Conservation (phyloP, 2,113 vertebrate genomes). For the Halichoeres trimaculatus region DNA sequence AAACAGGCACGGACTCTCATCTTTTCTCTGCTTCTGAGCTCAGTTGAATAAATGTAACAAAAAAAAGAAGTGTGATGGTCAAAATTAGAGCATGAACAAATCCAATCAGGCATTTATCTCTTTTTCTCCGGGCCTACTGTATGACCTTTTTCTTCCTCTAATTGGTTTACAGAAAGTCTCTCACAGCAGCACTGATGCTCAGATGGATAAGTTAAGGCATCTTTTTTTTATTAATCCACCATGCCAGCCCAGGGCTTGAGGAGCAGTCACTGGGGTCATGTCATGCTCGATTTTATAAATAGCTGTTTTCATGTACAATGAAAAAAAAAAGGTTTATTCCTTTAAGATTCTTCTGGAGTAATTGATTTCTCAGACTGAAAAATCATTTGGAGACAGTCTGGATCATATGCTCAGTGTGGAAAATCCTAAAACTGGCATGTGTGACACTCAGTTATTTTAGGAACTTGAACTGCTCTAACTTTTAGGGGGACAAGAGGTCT, state of each 20-base stretch:
- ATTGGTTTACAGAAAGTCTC: conserved; percentile 76
- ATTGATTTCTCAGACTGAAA: conserved; percentile 31
- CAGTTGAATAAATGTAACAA: conserved; percentile 60
- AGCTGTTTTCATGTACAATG: background rate
- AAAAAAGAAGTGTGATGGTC: conserved; percentile 64
- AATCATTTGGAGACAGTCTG: background rate
- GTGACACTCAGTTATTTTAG: background rate
- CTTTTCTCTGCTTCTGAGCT: conserved; percentile 50
- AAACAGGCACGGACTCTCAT: conserved; percentile 30
- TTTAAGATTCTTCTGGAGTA: conserved; percentile 11
- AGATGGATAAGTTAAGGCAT: conserved; percentile 60
- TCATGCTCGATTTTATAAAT: conserved; percentile 16
- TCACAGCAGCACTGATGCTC: conserved; percentile 61
- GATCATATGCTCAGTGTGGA: conserved; percentile 8
- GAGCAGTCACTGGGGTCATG: conserved; percentile 21
- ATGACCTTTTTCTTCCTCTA: conserved; percentile 76
- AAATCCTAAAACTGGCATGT: background rate
- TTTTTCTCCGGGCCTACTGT: conserved; percentile 59
- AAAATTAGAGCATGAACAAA: conserved; percentile 75
- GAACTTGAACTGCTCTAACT: background rate
- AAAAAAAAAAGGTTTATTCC: background rate
- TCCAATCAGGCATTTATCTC: conserved; percentile 73
- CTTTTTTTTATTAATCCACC: conserved; percentile 31
- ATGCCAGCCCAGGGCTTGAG: conserved; percentile 34
- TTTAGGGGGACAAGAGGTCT: background rate